Percentiles rank a stretch among this genome's conserved stretches.
Conservation (phyloP, 2,113 vertebrate genomes). For the Saccopteryx leptura region DNA sequence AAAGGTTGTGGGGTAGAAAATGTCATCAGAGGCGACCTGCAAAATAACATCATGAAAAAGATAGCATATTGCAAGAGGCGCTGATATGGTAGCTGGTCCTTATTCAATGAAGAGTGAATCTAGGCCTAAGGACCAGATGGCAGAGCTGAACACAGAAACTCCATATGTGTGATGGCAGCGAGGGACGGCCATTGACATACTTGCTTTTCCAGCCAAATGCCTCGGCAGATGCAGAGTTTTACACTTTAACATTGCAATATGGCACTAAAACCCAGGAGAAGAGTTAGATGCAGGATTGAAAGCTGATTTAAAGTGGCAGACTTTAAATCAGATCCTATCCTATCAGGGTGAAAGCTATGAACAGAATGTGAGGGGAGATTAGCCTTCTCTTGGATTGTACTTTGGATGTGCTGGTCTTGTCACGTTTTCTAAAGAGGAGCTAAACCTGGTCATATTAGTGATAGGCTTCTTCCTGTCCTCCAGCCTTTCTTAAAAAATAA, state of each 20-base stretch:
- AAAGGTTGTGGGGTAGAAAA: slow-evolving; percentile 50
- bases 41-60: slow-evolving; percentile 77
- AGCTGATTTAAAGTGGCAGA: slow-evolving; percentile 86
- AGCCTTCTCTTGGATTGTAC: background rate
- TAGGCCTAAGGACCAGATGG: slow-evolving; percentile 89
- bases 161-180: slow-evolving; percentile 89
- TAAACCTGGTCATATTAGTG: background rate
- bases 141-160: slow-evolving; percentile 89
- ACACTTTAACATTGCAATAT: slow-evolving; percentile 91
- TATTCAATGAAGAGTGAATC: slow-evolving; percentile 88
- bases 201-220: slow-evolving; percentile 91
- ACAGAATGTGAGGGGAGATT: background rate
- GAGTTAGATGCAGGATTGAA: slow-evolving; percentile 83
- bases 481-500: slow-evolving; percentile 20
- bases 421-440: background rate
- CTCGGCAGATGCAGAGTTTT: slow-evolving; percentile 90
- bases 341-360: background rate
- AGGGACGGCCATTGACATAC: slow-evolving; percentile 89
- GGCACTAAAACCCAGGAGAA: slow-evolving; percentile 87
- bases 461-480: background rate
- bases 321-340: slow-evolving; percentile 68
- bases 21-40: slow-evolving; percentile 72
- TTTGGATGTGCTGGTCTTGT: background rate
- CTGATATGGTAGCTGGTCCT: slow-evolving; percentile 87
- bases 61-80: slow-evolving; percentile 79